A percentile compares a stretch with the other conserved stretches of the same genome.
phyloP scores from a whole-genome alignment of 53 echinoderm and acorn worm genomes.

The Zoroaster sp. region DNA sequence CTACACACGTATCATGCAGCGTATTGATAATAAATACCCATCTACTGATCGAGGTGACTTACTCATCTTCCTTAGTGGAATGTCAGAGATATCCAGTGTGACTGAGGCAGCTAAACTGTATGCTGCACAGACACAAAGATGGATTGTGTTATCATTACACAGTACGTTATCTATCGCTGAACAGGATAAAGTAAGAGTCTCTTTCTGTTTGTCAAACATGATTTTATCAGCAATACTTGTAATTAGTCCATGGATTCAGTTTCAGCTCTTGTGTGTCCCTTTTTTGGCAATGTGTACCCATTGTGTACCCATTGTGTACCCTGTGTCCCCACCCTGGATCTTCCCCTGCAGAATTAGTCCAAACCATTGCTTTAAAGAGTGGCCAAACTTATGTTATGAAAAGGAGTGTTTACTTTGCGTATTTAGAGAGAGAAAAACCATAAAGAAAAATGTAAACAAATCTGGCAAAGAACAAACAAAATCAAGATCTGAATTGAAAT shows the following conservation, averaged over 20 bases:
- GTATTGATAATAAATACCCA: conserved; percentile 97
- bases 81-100: conserved; percentile 91
- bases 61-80: conserved; percentile 92
- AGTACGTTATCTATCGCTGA: conserved; percentile 93
- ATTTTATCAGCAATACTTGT: too few species aligned
- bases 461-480: too few species aligned
- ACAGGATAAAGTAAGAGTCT: conserved; percentile 96
- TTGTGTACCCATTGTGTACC: too few species aligned
- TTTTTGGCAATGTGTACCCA: too few species aligned
- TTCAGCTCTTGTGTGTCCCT: too few species aligned
- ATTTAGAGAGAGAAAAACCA: background rate
- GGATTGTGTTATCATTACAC: conserved; percentile 93
- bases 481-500: background rate
- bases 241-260: too few species aligned
- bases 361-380: too few species aligned
- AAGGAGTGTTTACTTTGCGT: background rate
- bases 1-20: conserved; percentile 97
- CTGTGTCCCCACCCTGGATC: too few species aligned
- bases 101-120: conserved; percentile 90
- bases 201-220: too few species aligned
- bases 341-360: too few species aligned
- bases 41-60: conserved; percentile 91
- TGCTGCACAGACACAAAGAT: conserved; percentile 81
- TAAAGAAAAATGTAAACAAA: too few species aligned
- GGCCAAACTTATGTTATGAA: too few species aligned